These are phyloP conservation scores for Setophaga kirtlandii DNA, from an alignment of 2,113 vertebrate genomes.

Conservation along the genomic window DNA sequence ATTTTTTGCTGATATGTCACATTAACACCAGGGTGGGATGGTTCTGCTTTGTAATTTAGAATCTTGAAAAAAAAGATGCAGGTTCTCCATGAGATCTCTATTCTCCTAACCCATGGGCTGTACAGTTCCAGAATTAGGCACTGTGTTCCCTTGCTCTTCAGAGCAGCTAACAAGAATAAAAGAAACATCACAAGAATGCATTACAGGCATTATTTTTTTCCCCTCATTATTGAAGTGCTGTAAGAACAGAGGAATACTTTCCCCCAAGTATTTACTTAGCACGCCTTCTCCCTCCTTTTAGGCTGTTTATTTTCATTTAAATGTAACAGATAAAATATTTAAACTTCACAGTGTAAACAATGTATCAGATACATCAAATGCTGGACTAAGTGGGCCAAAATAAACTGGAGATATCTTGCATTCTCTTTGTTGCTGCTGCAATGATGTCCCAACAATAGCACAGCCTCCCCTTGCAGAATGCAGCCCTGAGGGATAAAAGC, in stretches of 20 bases:
- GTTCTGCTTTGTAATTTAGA: neutral
- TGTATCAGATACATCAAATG: neutral
- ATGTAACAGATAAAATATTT: constrained; percentile 29
- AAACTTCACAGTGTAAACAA: constrained; percentile 12
- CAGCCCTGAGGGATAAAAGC: neutral
- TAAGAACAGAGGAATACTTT: neutral
- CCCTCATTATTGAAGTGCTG: neutral
- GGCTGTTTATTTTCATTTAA: constrained; percentile 34
- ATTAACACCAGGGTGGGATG: neutral
- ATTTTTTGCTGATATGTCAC: neutral
- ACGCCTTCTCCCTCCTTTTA: neutral
- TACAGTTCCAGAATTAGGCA: neutral
- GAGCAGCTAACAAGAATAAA: neutral
- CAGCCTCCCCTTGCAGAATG: neutral
- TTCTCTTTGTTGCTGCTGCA: neutral
- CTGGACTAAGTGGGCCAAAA: constrained; percentile 13
- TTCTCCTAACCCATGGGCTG: neutral
- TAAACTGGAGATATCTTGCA: neutral
- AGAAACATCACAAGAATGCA: neutral
- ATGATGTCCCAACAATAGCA: neutral
- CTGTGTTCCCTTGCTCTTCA: neutral
- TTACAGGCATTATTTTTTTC: neutral
- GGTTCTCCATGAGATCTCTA: neutral
- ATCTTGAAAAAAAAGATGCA: neutral
- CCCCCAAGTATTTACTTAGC: neutral